Base-by-base conservation (phyloP, 2,113 vertebrate species). In the Platichthys stellatus region DNA sequence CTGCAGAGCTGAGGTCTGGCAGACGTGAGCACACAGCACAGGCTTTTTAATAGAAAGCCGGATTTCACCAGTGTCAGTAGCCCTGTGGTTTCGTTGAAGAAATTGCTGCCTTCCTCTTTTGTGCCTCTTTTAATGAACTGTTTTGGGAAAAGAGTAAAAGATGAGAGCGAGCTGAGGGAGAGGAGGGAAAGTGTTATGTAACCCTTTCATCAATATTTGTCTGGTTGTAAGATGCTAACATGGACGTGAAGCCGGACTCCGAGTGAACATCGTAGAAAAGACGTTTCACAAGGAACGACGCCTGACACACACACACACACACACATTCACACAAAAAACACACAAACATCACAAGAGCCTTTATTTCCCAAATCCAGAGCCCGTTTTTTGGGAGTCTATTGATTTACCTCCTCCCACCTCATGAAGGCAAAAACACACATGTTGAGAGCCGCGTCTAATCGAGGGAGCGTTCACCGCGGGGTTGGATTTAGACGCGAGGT, bases 101-200 rank as follows among this genome's bases (percentile, higher is more conserved):
- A 75, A 82, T 70, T 47, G 53, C 47, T 54, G 40, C 17, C 43
- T 84, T 77, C 47, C 63, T 73, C 72, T 72, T 76, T 75, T 82
- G 70, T 75, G 72, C 74, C 81, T 80, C 82, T 10, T 89, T 83
- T 85, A 90, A 90, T 85, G 72, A 89, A 84, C 72, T 76, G 77
- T 80, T 88, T 85, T 70, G 86, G 54, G 54, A 57, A 21, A 57
- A 24, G 72, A 62, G 51, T 26, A 9, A 72, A 66, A 67, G 47
- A 80, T 63, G 81, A 63, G 24, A 71, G 14, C 35, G 10, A 17
- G 56, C 21, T 26, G 58, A 18, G 49, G 47, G 47, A 51, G 45
- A 49, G 45, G 51, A 54, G n/a, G 20, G 10, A 54, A n/a, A 54
- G 51, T 3, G 54, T 57, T 87, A 86, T 21, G 47, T 66, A 81